These are phyloP conservation scores for Aphaenogaster floridana DNA, from an alignment of 1,140 invertebrate genomes.

Conservation along the genomic window DNA sequence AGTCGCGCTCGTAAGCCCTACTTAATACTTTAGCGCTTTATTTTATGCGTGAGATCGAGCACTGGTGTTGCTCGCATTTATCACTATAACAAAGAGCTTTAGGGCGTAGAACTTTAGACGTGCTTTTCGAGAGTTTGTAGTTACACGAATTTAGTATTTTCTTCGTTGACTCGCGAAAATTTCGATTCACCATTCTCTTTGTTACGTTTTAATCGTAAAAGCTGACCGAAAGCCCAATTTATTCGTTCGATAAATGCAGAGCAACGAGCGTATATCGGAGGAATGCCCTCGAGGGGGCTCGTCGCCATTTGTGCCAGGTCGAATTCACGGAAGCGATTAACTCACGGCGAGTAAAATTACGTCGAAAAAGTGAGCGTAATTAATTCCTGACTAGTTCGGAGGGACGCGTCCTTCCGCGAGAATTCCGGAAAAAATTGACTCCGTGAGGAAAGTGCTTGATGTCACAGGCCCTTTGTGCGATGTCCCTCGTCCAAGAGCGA, in stretches of 20 bases:
- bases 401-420: conserved; percentile 26
- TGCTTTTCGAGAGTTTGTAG: conserved; percentile 31
- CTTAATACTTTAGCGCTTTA: conserved; percentile 81
- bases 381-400: conserved; percentile 21
- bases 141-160: not conserved
- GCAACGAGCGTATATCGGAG: not conserved
- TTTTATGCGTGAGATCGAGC: conserved; percentile 78
- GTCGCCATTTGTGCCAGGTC: conserved; percentile 17
- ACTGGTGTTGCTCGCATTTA: conserved; percentile 76
- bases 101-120: conserved; percentile 54
- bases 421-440: conserved; percentile 48
- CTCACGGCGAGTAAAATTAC: conserved; percentile 35
- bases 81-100: conserved; percentile 76
- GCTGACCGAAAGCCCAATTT: not conserved
- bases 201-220: not conserved
- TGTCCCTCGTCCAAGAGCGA: conserved; percentile 26
- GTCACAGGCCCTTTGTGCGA: conserved; percentile 16
- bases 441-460: not conserved
- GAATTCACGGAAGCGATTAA: conserved; percentile 48
- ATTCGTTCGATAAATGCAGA: conserved; percentile 13
- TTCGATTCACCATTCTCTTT: not conserved
- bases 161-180: not conserved
- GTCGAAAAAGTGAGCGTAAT: conserved; percentile 52
- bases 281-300: conserved; percentile 6
- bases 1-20: conserved; percentile 78